Base-by-base conservation (phyloP, 2,113 vertebrate species). In the Phocoena phocoena region DNA sequence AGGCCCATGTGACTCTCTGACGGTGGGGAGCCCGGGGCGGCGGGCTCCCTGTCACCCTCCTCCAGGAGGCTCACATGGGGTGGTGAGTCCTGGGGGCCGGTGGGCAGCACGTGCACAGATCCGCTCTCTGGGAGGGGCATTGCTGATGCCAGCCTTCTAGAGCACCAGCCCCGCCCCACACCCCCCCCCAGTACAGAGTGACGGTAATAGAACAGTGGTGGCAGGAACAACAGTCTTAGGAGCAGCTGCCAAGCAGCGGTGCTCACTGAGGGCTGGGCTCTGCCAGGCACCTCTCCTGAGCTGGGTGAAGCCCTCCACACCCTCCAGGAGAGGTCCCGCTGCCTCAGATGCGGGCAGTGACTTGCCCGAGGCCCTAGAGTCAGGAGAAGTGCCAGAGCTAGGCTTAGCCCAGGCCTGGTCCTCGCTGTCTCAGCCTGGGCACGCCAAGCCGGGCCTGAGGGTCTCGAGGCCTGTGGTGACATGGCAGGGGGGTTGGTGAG, bases 121-220 rank as follows among this genome's bases (percentile, higher is more conserved):
- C 44, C 15, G 15, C 9, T 58, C 8, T 2, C 44, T 25, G 9
- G 44, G 50, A n/a, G 36, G 65, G 18, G 21, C 21, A 15, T 6
- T 62, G 76, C 58, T 13, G 50, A 91, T 20, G 26, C 58, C 47
- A 14, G 63, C n/a, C 63, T 36, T 65, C 8, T 13, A 77, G 73
- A 58, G 8, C 53, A 3, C 4, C 14, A 12, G 47, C n/a, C 14
- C 44, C 2, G 11, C 14, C 12, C 41, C 31, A 1, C 0, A 2
- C 1, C 33, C n/a, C 28, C 17, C 36, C 36, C 41, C 23, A 8
- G n/a, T 47, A 1, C 33, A n/a, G 38, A 18, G 38, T 5, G 9
- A 3, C 6, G 5, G 0, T 6, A 3, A 3, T 9, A 36, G 9
- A 8, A 3, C 6, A 0, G 26, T 20, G 25, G 6, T 20, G 33